Evolutionary conservation across 2,888 invertebrate species (phyloP), one percentile per base, ranked within the genome.

Genomic region (Hirudinaria manillensis): DNA sequence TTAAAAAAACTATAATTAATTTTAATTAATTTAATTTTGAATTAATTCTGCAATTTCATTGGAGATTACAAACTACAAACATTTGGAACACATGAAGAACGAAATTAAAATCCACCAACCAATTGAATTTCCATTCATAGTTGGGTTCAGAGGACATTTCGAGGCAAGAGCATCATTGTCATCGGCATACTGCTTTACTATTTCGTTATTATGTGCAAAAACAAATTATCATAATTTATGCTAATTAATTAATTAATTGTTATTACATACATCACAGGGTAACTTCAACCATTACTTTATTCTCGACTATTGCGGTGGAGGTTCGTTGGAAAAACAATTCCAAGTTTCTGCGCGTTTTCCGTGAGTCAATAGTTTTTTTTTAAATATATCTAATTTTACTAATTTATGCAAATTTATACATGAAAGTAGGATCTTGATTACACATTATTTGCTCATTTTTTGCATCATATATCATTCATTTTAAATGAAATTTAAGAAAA

Each of bases 301-400:
- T 82, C 90, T 99, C 85, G 98, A 99, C 88, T 99, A 98, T 87
- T 96, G 99, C 80, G 95, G 95, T 70, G 99, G 98, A 32, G 98
- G 98, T 79, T 98, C 99, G 88, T 98, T 99, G 97, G 99, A 61
- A 27, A 24, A 61, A 27, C 29, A 27, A 16, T 29, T 61, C 19
- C 29, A 7, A 2, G 29, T 27, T 4, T 27, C 24, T 10, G 13
- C 2, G 29, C 24, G 24, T 61, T 29, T 61, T 61, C 29, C 61
- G 61, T 61, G 29, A 61, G 29, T 56, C 27, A 24, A 3, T 56
- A 7, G 3, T 24, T 56, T 56, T 56, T 3, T 56, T 56, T 56
- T 21, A 7, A 7, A 7, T 56, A 4, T 7, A 7, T 56, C 6
- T 38, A 56, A 6, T 38, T 38, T 38, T 38, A n/a, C n/a, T n/a